These are phyloP conservation scores for Adineta ricciae DNA, from an alignment of 2,888 invertebrate species.

Conservation along the genomic window DNA sequence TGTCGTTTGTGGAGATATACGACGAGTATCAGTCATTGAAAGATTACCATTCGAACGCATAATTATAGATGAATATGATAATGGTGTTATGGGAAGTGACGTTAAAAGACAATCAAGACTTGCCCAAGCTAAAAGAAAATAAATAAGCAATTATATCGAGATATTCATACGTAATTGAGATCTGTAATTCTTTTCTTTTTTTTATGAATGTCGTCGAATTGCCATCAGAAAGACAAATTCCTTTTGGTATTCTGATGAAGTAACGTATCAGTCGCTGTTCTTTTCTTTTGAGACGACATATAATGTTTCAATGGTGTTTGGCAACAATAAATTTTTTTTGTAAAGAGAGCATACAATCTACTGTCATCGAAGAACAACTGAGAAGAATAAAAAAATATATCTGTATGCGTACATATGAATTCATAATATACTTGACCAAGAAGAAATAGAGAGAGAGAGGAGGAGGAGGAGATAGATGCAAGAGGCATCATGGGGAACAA, in stretches of 20 bases:
- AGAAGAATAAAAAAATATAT: neutral
- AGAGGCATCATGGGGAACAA: neutral
- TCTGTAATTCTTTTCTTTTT: neutral
- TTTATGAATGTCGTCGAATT: neutral
- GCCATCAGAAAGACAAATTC: neutral
- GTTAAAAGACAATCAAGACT: neutral
- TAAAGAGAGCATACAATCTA: neutral
- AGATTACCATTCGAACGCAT: conserved; percentile 7
- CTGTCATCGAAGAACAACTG: neutral
- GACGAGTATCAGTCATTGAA: neutral
- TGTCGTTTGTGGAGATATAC: conserved; percentile 17
- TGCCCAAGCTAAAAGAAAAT: conserved; percentile 10
- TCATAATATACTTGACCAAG: neutral
- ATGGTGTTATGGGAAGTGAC: neutral
- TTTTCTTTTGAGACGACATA: neutral
- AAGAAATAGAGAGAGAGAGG: neutral
- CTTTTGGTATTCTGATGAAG: neutral
- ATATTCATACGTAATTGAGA: neutral
- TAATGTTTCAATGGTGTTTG: neutral
- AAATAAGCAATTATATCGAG: neutral
- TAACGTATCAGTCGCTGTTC: neutral
- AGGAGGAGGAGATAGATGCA: neutral
- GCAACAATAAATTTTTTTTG: neutral
- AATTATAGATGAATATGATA: neutral
- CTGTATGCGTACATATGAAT: neutral